Evolutionary conservation across 2,888 invertebrate species (phyloP).

Genomic region (Mimas tiliae): DNA sequence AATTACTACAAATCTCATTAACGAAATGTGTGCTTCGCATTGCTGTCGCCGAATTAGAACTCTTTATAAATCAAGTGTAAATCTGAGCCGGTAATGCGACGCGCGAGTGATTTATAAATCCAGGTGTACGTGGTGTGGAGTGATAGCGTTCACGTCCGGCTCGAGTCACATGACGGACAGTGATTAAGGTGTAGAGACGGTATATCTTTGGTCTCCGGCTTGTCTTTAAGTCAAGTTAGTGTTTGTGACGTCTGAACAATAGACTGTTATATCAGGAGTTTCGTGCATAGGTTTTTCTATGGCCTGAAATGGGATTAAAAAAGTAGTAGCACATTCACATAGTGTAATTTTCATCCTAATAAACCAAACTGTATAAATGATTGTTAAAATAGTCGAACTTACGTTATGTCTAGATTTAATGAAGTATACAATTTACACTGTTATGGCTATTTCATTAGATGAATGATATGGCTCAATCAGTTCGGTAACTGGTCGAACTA

Average conservation of each 20-base stretch:
- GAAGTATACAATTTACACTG: no score
- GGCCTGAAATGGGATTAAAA: no score
- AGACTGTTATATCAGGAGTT: no score
- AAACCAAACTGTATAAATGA: no score
- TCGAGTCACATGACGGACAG: not conserved
- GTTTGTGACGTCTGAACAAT: not conserved
- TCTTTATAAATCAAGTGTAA: conserved; percentile 14
- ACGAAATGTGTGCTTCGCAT: conserved; percentile 12
- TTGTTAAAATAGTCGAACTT: no score
- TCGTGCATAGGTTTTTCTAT: no score
- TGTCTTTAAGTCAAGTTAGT: not conserved
- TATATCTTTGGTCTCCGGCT: not conserved
- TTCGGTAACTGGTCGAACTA: no score
- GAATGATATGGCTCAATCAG: no score
- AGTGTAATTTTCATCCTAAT: no score
- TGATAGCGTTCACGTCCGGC: conserved; percentile 19
- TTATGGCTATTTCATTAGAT: no score
- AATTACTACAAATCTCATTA: conserved; percentile 21
- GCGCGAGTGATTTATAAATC: conserved; percentile 8
- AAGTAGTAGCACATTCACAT: no score
- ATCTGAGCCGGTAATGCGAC: conserved; percentile 18
- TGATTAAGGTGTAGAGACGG: not conserved
- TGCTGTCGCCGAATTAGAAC: conserved; percentile 15
- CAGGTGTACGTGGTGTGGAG: conserved; percentile 2
- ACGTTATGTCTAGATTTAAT: no score